These are phyloP conservation scores for Panulirus ornatus DNA, from an alignment of 1,140 invertebrate genomes.

Conservation along the genomic window DNA sequence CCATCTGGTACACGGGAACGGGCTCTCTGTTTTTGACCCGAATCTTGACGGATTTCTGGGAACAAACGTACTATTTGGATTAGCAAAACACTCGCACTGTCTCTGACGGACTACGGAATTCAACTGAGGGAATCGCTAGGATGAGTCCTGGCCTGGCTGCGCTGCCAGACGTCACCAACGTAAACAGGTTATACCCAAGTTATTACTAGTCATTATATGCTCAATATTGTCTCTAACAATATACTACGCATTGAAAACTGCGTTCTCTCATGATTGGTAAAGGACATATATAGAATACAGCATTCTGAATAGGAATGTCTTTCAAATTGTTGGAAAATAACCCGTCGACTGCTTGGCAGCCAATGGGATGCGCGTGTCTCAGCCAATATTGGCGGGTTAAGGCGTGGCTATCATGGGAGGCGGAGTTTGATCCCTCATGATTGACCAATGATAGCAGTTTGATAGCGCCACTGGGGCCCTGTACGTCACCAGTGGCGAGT, in stretches of 20 bases:
- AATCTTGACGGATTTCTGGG: constrained; percentile 86
- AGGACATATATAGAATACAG: too few relatives aligned
- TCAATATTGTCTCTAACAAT: too few relatives aligned
- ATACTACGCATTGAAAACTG: too few relatives aligned
- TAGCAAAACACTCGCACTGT: constrained; percentile 28
- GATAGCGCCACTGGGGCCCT: constrained; percentile 30
- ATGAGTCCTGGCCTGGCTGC: background rate
- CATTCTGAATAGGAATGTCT: too few relatives aligned
- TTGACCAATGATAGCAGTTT: constrained; percentile 70
- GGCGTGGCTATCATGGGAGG: constrained; percentile 64
- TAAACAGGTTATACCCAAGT: too few relatives aligned
- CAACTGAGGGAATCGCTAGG: constrained; percentile 32
- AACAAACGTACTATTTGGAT: background rate
- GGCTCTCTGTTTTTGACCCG: constrained; percentile 93
- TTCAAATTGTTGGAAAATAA: background rate
- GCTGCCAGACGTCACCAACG: constrained; percentile 43
- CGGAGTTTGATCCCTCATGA: constrained; percentile 55
- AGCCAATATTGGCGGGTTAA: constrained; percentile 22
- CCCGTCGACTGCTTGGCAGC: background rate
- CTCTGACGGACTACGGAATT: constrained; percentile 29
- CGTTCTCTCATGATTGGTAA: too few relatives aligned
- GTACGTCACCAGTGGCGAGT: constrained; percentile 16
- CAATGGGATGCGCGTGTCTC: constrained; percentile 29
- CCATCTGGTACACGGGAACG: constrained; percentile 90
- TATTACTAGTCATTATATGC: too few relatives aligned